Conservation (phyloP, 2,888 invertebrate species). For the Nomada lathburiana region DNA sequence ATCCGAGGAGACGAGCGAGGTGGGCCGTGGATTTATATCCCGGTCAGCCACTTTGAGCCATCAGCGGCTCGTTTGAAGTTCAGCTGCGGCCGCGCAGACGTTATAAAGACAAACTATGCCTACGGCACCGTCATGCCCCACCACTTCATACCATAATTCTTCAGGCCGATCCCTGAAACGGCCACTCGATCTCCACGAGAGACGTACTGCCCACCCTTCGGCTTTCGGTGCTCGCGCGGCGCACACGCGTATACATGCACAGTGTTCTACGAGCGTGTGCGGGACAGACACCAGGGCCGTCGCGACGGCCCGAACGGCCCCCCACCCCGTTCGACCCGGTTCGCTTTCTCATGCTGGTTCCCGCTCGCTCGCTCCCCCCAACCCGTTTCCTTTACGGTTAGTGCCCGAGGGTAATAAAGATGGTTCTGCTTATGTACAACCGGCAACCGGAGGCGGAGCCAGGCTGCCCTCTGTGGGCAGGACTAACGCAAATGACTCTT, state of each 20-base stretch:
- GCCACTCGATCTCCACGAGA: constrained; percentile 69
- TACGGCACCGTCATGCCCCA: constrained; percentile 83
- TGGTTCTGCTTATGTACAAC: constrained; percentile 84
- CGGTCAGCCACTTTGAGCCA: constrained; percentile 84
- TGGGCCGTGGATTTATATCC: constrained; percentile 84
- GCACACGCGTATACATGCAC: background rate
- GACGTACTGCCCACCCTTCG: constrained; percentile 60
- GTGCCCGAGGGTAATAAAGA: constrained; percentile 84
- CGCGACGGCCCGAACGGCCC: background rate
- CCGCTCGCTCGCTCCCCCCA: constrained; percentile 54
- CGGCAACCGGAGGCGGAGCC: constrained; percentile 85
- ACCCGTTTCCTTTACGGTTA: constrained; percentile 82
- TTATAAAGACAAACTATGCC: constrained; percentile 85
- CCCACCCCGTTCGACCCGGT: background rate
- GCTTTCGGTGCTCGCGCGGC: constrained; percentile 30
- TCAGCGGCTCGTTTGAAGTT: constrained; percentile 84
- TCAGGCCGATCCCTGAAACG: constrained; percentile 76
- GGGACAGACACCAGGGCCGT: background rate
- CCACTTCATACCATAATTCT: constrained; percentile 83
- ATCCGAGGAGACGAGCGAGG: constrained; percentile 73
- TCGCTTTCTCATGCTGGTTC: background rate
- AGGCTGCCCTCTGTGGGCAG: constrained; percentile 85
- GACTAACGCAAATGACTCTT: constrained; percentile 86
- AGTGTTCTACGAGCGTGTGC: constrained; percentile 13
- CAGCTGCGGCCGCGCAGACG: constrained; percentile 82